A percentile compares a stretch with the other conserved stretches of the same genome.
Evolutionary conservation across 2,888 invertebrate species (phyloP).

Genomic region (Phaedon cochleariae): DNA sequence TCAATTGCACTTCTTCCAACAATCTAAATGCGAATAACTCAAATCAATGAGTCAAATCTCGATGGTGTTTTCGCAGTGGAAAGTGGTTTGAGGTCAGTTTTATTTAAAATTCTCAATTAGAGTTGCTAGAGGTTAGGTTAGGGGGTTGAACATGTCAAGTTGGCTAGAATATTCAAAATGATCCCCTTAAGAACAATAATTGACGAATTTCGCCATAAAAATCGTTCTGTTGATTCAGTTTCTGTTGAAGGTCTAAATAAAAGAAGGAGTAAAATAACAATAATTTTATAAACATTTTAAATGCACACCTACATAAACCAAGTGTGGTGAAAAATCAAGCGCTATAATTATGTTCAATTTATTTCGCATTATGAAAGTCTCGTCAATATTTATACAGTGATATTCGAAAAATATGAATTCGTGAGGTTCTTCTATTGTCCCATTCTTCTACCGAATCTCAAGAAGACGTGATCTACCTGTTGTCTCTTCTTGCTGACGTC

Average conservation of each 20-base stretch:
- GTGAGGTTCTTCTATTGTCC: neutral
- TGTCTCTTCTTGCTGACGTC: conserved; percentile 34
- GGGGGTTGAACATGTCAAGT: too few species aligned
- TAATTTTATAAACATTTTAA: conserved; percentile 22
- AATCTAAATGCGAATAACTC: too few species aligned
- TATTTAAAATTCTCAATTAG: too few species aligned
- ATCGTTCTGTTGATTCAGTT: too few species aligned
- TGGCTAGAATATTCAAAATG: too few species aligned
- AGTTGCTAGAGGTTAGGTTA: too few species aligned
- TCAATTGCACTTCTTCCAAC: too few species aligned
- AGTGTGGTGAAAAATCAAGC: conserved; percentile 11
- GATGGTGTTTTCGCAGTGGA: too few species aligned
- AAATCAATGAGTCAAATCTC: too few species aligned
- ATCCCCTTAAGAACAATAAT: too few species aligned
- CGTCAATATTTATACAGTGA: neutral
- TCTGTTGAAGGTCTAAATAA: conserved; percentile 11
- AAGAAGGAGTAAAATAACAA: conserved; percentile 30
- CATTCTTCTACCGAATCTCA: conserved; percentile 25
- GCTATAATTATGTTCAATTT: conserved; percentile 5
- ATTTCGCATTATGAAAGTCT: neutral
- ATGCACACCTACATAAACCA: conserved; percentile 18
- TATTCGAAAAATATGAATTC: neutral
- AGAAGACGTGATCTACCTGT: conserved; percentile 18
- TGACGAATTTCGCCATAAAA: too few species aligned
- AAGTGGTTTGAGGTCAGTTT: too few species aligned